Evolutionary conservation across 1,140 invertebrate genomes (phyloP).

Genomic region (Tetraneura akinire): DNA sequence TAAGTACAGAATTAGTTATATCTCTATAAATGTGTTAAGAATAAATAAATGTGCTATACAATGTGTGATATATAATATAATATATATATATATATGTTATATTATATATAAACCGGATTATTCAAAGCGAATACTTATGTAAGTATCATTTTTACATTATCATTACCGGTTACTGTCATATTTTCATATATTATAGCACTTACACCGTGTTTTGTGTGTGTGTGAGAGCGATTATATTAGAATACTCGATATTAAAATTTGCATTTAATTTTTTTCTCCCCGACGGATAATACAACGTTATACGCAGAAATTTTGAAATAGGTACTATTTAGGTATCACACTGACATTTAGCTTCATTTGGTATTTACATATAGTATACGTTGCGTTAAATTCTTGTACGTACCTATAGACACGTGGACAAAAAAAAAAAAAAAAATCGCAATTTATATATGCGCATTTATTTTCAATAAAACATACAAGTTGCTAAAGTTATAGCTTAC

Average conservation of each 20-base stretch:
- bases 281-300: background rate
- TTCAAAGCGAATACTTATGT: background rate
- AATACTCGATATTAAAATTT: background rate
- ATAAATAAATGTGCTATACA: background rate
- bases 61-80: no score
- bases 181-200: background rate
- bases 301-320: background rate
- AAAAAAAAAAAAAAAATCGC: no score
- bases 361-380: background rate
- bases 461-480: no score
- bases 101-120: conserved; percentile 31
- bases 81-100: background rate
- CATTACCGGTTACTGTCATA: conserved; percentile 20
- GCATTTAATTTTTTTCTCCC: background rate
- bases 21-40: background rate
- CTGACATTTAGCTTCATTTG: background rate
- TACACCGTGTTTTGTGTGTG: background rate
- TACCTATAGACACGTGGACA: no score
- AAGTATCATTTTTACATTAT: conserved; percentile 31
- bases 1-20: no score
- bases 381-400: background rate
- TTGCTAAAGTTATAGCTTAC: no score
- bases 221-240: background rate
- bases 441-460: no score
- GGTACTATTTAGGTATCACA: background rate